phyloP scores from a whole-genome alignment of 2,888 invertebrate species.

The Philopedon plagiatum region DNA sequence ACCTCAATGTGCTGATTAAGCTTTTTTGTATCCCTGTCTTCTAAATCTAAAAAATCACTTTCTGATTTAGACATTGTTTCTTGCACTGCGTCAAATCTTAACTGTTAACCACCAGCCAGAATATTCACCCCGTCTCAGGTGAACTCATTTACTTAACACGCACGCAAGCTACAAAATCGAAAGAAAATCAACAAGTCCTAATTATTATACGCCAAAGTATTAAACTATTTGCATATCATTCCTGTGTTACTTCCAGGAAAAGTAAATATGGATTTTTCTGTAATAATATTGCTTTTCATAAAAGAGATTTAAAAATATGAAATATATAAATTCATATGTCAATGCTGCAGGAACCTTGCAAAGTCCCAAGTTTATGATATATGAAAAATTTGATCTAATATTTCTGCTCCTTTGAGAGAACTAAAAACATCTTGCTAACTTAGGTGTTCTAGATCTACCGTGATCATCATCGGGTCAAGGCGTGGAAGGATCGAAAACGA shows the following conservation, averaged over 20 bases:
- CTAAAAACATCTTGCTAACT: too few species aligned
- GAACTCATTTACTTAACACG: slow-evolving; percentile 17
- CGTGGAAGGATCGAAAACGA: too few species aligned
- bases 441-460: too few species aligned
- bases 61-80: slow-evolving; percentile 19
- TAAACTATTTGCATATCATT: slow-evolving; percentile 19
- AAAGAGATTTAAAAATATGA: too few species aligned
- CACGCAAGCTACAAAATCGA: slow-evolving; percentile 33
- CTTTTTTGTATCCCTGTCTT: slow-evolving; percentile 80
- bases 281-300: too few species aligned
- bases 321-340: too few species aligned
- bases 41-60: slow-evolving; percentile 67
- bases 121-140: slow-evolving; percentile 36
- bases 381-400: too few species aligned
- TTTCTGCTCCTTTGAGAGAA: too few species aligned
- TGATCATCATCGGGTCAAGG: too few species aligned
- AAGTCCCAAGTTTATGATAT: too few species aligned
- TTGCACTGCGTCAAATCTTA: slow-evolving; percentile 10
- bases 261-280: neutral
- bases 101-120: slow-evolving; percentile 17
- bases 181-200: slow-evolving; percentile 44
- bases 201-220: slow-evolving; percentile 12
- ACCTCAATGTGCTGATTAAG: slow-evolving; percentile 82
- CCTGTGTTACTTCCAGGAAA: neutral
- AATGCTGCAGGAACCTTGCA: too few species aligned